Base-by-base conservation (phyloP, 2,888 invertebrate species). In the Sphecodes monilicornis region DNA sequence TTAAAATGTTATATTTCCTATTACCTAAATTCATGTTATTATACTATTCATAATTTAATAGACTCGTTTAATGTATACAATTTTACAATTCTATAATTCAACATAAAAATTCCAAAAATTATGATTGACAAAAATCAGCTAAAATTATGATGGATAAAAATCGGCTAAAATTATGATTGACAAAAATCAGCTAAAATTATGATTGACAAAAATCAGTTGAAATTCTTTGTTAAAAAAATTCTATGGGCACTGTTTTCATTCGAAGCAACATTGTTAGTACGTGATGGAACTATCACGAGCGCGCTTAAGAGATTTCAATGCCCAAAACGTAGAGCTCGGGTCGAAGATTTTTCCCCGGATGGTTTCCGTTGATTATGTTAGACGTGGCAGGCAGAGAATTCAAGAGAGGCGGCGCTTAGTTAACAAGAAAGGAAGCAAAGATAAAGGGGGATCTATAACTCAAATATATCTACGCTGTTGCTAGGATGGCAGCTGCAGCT, bases 381-480 rank as follows among this genome's bases (percentile, higher is more conserved):
- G 70, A 60, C 66, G 68, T 43, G 54, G 76, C 76, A 78, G 76
- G 80, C 77, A 69, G 26, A 73, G 76, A 72, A 86, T 71, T 84
- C 81, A 81, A 84, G 84, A 84, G 54, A 84, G 69, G 69, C 50
- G 18, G 54, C 46, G 73, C 18, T 57, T 32, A 74, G 46, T 22
- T 57, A 80, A 71, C 57, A 79, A 70, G 70, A 66, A 39, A 81
- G 70, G 32, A 57, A 72, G n/a, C 43, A 78, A 71, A 64, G 68
- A 60, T 71, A 81, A 74, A 71, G 60, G 79, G 80, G 32, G 70
- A 64, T 77, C 26, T 32, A 26, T 46, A 39, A 43, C 32, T 69
- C 64, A 72, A 54, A 72, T 69, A 78, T 32, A 79, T 78, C 78
- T 82, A 78, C 72, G 39, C 69, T 72, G 29, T 66, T 18, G 50